Base-by-base conservation (phyloP, 2,888 invertebrate genomes). In the Lithophane ornitopus region DNA sequence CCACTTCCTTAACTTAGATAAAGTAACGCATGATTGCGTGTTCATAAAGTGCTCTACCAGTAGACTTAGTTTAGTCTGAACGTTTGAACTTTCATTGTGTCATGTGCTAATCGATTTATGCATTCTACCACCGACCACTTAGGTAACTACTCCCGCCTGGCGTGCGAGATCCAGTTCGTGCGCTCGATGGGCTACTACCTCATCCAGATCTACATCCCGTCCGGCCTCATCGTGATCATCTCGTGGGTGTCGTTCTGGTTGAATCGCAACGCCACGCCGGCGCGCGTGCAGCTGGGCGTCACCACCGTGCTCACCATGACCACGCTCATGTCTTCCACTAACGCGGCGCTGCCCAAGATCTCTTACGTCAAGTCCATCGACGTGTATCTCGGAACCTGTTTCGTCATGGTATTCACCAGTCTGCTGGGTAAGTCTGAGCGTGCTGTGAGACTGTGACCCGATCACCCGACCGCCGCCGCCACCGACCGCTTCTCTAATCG, bases 341-440 rank as follows among this genome's bases (percentile, higher is more conserved):
- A 99, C 96, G 98, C 98, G 91, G 98, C 98, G 91, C 97, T 99
- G 96, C 99, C 99, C 91, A 99, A 99, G 97, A 99, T 99, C 95
- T 99, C 98, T 90, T 99, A 99, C 97, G 98, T 99, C 96, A 99
- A 99, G 97, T 98, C 98, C 92, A 99, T 99, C 97, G 99, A 99
- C 97, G 98, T 99, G 92, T 99, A 99, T 97, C 97, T 99, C 96
- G 99, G 99, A 94, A 99, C 99, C 93, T 99, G 99, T 97, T 99
- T 99, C 98, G 98, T 99, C 94, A 99, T 99, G 99, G 99, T 99
- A 92, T 99, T 99, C 97, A 99, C 99, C 90, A 99, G 99, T 94
- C 97, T 99, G 93, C 97, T 99, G 95, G 98, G 98, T 98, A 97
- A 97, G 89, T 79, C 9, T 3, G 7, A 12, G 46, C 12, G 19